Evolutionary conservation across 2,888 invertebrate genomes (phyloP).

Genomic region (Zygaena filipendulae): DNA sequence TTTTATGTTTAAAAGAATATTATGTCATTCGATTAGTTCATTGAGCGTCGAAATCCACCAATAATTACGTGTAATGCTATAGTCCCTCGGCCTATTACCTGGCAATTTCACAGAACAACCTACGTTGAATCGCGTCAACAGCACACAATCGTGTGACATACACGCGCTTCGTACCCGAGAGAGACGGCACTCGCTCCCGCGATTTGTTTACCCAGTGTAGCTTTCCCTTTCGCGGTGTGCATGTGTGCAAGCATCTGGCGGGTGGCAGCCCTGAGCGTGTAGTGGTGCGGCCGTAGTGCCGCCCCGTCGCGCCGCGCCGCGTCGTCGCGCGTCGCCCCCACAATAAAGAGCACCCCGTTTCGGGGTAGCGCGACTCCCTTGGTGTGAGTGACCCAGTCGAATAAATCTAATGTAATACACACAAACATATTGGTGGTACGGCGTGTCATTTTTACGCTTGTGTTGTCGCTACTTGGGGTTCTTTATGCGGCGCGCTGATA

Average conservation of each 20-base stretch:
- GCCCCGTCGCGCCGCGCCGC: slow-evolving; percentile 46
- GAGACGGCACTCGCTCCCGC: slow-evolving; percentile 52
- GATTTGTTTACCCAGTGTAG: slow-evolving; percentile 67
- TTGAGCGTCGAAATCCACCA: slow-evolving; percentile 54
- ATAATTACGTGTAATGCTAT: slow-evolving; percentile 65
- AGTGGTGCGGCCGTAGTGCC: slow-evolving; percentile 48
- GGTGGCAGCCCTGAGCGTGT: slow-evolving; percentile 39
- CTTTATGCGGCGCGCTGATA: slow-evolving; percentile 64
- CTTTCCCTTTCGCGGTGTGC: slow-evolving; percentile 55
- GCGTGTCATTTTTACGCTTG: slow-evolving; percentile 67
- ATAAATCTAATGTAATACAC: slow-evolving; percentile 65
- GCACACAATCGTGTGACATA: slow-evolving; percentile 58
- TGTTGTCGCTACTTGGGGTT: slow-evolving; percentile 65
- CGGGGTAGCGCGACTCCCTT: slow-evolving; percentile 35
- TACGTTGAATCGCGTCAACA: slow-evolving; percentile 53
- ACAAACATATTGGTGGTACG: slow-evolving; percentile 64
- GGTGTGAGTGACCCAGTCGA: slow-evolving; percentile 66
- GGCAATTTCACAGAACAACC: slow-evolving; percentile 68
- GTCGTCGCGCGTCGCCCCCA: slow-evolving; percentile 56
- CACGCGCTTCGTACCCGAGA: slow-evolving; percentile 50
- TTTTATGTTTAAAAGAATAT: neutral
- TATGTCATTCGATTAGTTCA: slow-evolving; percentile 45
- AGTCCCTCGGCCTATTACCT: slow-evolving; percentile 66
- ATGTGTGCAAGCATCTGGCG: slow-evolving; percentile 62
- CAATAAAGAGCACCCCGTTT: slow-evolving; percentile 44